Conservation (phyloP, 2,113 vertebrate species). For the Lonchura striata region DNA sequence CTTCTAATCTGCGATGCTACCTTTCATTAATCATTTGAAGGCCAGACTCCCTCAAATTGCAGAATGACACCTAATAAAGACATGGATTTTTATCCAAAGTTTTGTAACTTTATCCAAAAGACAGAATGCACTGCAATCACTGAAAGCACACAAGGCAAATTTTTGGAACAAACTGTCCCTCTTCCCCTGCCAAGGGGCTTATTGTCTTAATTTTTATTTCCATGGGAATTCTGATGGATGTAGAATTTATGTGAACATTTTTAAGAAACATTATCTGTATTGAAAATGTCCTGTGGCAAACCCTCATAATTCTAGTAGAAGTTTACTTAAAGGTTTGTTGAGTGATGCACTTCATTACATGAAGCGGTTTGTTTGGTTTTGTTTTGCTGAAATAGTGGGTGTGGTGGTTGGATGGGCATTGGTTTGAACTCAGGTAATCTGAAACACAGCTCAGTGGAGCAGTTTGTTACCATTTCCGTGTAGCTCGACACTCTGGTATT, state of each 20-base stretch:
- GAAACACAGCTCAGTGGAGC: not conserved
- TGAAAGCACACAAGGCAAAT: not conserved
- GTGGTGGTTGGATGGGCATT: not conserved
- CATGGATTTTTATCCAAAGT: not conserved
- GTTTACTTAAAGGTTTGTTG: not conserved
- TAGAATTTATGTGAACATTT: not conserved
- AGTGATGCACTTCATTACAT: not conserved
- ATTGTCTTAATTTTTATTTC: not conserved
- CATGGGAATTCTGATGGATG: not conserved
- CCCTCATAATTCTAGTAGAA: not conserved
- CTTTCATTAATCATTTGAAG: not conserved
- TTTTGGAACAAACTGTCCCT: not conserved
- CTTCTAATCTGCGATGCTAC: not conserved
- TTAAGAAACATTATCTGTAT: not conserved
- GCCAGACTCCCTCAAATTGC: not conserved
- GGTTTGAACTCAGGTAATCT: not conserved
- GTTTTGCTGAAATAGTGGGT: not conserved
- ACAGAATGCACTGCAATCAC: not conserved
- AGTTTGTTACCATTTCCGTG: not conserved
- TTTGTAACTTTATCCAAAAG: not conserved
- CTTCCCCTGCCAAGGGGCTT: not conserved
- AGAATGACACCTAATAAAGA: not conserved
- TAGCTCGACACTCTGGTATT: not conserved
- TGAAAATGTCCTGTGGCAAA: not conserved
- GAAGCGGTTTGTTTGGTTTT: not conserved